phyloP scores from a whole-genome alignment of 1,140 invertebrate species.

The Heliconius himera region DNA sequence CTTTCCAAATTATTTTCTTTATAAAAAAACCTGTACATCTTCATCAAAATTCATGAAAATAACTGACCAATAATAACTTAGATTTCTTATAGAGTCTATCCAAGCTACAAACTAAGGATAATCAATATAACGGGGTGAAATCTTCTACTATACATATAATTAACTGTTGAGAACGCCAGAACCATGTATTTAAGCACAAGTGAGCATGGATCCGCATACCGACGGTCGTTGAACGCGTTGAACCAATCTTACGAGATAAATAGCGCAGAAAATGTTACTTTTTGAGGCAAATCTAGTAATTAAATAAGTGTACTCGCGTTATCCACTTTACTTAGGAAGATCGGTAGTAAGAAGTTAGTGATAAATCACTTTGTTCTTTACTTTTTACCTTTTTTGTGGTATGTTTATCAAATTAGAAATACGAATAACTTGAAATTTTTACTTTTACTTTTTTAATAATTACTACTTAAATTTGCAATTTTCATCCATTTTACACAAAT shows the following conservation, averaged over 20 bases:
- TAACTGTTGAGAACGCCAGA: slow-evolving; percentile 2
- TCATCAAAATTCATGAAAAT: too few relatives aligned
- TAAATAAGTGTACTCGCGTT: neutral
- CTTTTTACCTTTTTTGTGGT: too few relatives aligned
- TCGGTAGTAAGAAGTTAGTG: neutral
- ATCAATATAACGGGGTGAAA: neutral
- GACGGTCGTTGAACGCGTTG: slow-evolving; percentile 41
- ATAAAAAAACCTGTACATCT: too few relatives aligned
- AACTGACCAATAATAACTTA: too few relatives aligned
- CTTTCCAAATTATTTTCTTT: too few relatives aligned
- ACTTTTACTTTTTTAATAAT: neutral
- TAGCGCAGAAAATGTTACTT: slow-evolving; percentile 51
- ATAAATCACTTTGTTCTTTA: neutral
- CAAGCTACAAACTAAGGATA: neutral
- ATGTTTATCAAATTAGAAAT: too few relatives aligned
- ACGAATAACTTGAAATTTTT: too few relatives aligned
- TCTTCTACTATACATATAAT: slow-evolving; percentile 22
- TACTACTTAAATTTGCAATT: neutral
- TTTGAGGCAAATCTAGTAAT: neutral
- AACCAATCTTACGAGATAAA: slow-evolving; percentile 44
- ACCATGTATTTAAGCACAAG: slow-evolving; percentile 26
- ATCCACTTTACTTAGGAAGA: too few relatives aligned
- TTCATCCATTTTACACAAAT: neutral
- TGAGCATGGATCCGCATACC: slow-evolving; percentile 38
- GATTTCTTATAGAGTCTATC: neutral